Evolutionary conservation across 2,797 vertebrate genomes (phyloP).

Genomic region (Acipenser ruthenus): DNA sequence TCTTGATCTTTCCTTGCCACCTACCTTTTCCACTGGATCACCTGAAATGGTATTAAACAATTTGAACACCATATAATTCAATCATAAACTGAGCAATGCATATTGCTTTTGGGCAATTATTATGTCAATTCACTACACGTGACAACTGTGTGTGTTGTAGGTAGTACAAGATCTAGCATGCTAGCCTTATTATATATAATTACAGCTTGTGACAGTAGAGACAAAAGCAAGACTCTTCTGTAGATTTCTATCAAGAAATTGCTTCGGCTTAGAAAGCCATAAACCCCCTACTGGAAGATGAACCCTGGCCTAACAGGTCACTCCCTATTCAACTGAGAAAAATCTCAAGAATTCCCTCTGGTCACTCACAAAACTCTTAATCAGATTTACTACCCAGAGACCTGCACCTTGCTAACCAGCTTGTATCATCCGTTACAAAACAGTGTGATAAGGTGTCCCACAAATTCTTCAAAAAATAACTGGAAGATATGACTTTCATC

Average conservation of each 20-base stretch:
- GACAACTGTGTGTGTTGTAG: background rate
- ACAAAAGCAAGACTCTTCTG: too few species aligned
- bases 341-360: conserved; percentile 20
- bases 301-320: background rate
- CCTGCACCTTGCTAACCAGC: conserved; percentile 46
- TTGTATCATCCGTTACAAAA: background rate
- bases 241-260: too few species aligned
- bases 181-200: background rate
- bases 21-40: background rate
- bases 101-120: background rate
- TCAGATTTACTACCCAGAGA: conserved; percentile 49
- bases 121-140: background rate
- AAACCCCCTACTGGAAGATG: background rate
- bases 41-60: background rate
- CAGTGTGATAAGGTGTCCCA: too few species aligned
- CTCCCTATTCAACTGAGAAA: background rate
- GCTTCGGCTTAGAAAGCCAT: too few species aligned
- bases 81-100: background rate
- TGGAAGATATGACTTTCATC: too few species aligned
- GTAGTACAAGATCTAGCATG: background rate
- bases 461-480: too few species aligned
- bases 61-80: background rate
- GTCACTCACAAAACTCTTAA: conserved; percentile 33
- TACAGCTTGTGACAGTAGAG: background rate
- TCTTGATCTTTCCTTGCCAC: background rate